phyloP scores from a whole-genome alignment of 2,888 invertebrate genomes.

The Hedya salicella region DNA sequence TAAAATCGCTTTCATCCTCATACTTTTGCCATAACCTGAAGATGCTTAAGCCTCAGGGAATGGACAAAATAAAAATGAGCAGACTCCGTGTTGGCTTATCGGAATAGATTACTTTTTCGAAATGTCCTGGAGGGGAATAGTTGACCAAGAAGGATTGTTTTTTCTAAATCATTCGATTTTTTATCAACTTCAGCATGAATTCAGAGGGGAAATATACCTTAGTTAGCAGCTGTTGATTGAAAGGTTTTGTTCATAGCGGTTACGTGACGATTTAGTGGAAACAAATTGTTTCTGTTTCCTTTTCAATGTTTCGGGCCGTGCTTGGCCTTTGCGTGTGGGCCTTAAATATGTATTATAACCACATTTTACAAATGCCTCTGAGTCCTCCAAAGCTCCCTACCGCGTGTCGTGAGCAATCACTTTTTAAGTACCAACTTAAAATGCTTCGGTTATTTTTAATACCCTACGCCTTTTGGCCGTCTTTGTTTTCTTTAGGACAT shows the following conservation, averaged over 20 bases:
- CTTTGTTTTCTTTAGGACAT: conserved; percentile 79
- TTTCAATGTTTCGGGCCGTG: conserved; percentile 61
- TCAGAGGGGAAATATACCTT: conserved; percentile 43
- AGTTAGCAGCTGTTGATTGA: conserved; percentile 45
- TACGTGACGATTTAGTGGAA: conserved; percentile 61
- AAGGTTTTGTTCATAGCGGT: conserved; percentile 45
- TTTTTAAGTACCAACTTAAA: conserved; percentile 74
- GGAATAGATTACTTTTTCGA: conserved; percentile 81
- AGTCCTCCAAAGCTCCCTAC: conserved; percentile 70
- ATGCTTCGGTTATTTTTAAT: conserved; percentile 72
- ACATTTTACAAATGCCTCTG: conserved; percentile 69
- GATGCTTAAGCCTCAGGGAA: conserved; percentile 79
- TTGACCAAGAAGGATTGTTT: conserved; percentile 60
- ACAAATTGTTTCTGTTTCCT: conserved; percentile 57
- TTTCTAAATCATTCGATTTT: conserved; percentile 63
- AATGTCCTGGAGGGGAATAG: conserved; percentile 71
- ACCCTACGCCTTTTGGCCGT: conserved; percentile 62
- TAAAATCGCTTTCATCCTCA: conserved; percentile 32
- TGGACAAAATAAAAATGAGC: conserved; percentile 83
- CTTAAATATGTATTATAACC: conserved; percentile 68
- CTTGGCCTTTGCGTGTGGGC: conserved; percentile 71
- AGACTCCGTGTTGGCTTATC: conserved; percentile 82
- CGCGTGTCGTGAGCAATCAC: conserved; percentile 74
- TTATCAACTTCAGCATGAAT: conserved; percentile 52
- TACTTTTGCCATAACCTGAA: conserved; percentile 58